These are phyloP conservation scores for Mormyrus proboscirostris DNA, from an alignment of 2,797 vertebrate species.

Conservation along the genomic window DNA sequence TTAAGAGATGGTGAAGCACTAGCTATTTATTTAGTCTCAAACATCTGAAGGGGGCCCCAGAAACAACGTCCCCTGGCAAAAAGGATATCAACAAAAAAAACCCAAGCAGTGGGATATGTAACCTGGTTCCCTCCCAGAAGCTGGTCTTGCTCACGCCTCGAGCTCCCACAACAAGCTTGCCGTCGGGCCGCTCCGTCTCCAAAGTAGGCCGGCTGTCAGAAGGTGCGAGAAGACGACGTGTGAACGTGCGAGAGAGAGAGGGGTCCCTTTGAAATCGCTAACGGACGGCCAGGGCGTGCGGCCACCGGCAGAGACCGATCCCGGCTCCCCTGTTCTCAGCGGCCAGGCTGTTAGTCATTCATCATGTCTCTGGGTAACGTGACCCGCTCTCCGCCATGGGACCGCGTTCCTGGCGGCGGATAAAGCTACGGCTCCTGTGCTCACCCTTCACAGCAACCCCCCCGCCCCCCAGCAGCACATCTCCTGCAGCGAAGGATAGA, in stretches of 20 bases:
- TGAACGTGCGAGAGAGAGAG: not conserved
- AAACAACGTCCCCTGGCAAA: not conserved
- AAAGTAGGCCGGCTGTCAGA: not conserved
- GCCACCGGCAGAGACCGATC: not conserved
- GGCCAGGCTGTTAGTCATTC: not conserved
- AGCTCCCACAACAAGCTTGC: not conserved
- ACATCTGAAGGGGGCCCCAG: not conserved
- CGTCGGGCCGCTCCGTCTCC: not conserved
- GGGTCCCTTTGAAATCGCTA: not conserved
- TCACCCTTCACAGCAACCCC: not conserved
- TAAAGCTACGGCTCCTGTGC: not conserved
- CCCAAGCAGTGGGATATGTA: not conserved
- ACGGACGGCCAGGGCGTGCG: not conserved
- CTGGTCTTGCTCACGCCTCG: not conserved
- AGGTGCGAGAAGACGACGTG: not conserved
- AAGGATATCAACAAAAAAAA: not conserved
- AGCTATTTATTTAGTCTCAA: not conserved
- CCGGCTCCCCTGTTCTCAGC: not conserved
- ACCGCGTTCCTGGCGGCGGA: not conserved
- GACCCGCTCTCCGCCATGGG: not conserved
- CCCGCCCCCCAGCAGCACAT: not conserved
- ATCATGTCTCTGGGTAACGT: constrained; percentile 4
- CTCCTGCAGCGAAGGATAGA: not conserved
- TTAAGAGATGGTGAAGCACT: not conserved
- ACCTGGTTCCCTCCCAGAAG: not conserved